Evolutionary conservation across 2,113 vertebrate genomes (phyloP).

Genomic region (Rhinolophus sinicus): DNA sequence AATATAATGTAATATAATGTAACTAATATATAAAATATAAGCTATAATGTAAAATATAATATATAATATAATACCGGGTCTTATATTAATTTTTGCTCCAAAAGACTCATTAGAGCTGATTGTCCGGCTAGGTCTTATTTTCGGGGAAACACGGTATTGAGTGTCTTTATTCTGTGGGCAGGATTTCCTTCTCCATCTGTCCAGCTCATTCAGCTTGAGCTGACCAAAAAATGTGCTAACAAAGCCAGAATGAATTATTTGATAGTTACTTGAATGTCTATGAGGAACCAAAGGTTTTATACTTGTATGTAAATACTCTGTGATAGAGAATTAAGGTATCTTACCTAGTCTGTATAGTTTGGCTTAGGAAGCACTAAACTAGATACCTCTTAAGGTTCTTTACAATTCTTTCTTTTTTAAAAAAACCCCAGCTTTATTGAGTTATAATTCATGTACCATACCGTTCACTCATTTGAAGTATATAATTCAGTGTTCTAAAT

Average conservation of each 20-base stretch:
- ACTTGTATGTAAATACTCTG: neutral
- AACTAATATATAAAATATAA: no score
- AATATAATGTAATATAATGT: no score
- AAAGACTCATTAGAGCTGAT: no score
- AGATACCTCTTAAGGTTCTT: neutral
- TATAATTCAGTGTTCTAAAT: neutral
- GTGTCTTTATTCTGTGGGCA: neutral
- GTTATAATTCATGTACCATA: neutral
- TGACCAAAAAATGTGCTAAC: neutral
- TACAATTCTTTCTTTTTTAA: neutral
- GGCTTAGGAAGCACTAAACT: constrained; percentile 2
- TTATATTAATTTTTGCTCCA: no score
- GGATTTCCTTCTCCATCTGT: neutral
- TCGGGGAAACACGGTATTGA: neutral
- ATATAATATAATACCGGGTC: no score
- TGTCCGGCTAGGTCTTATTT: no score
- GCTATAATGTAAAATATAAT: no score
- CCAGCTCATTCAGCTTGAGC: neutral
- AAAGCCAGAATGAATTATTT: neutral
- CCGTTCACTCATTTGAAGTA: neutral
- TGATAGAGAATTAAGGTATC: neutral
- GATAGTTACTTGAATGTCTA: neutral
- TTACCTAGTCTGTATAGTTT: neutral
- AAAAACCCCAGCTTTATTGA: neutral
- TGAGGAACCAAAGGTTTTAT: neutral